Percentiles rank a stretch among this genome's conserved stretches.
phyloP scores from a whole-genome alignment of 2,113 vertebrate species.

The Emydura subglobosa region DNA sequence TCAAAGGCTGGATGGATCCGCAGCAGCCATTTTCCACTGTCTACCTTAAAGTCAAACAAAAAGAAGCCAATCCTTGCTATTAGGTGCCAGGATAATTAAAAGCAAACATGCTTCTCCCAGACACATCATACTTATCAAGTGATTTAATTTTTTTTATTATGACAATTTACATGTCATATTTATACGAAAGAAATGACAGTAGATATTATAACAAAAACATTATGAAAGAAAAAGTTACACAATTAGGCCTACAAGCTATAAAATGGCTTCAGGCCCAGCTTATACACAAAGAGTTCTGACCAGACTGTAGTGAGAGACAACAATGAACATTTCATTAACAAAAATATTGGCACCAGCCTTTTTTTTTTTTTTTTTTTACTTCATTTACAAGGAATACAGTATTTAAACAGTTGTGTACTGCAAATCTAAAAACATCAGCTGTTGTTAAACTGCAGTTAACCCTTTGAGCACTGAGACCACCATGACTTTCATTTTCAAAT shows the following conservation, averaged over 20 bases:
- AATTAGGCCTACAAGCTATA: constrained; percentile 83
- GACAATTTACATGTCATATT: constrained; percentile 97
- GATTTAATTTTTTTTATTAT: constrained; percentile 91
- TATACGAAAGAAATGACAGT: constrained; percentile 93
- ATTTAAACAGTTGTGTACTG: constrained; percentile 80
- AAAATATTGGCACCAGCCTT: constrained; percentile 88
- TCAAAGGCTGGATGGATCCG: fast-evolving
- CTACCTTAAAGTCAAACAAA: background rate
- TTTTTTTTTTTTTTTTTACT: constrained; percentile 73
- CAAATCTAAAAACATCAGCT: constrained; percentile 78
- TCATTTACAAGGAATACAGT: constrained; percentile 84
- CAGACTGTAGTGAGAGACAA: constrained; percentile 87
- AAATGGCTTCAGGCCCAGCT: constrained; percentile 84
- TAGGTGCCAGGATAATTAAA: fast-evolving
- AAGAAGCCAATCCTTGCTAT: background rate
- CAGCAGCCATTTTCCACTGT: background rate
- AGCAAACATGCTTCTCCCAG: constrained; percentile 36
- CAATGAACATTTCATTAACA: constrained; percentile 85
- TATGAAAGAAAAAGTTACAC: constrained; percentile 86
- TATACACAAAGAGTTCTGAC: constrained; percentile 82
- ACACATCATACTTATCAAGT: constrained; percentile 72
- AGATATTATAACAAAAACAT: constrained; percentile 90
- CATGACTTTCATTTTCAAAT: constrained; percentile 54
- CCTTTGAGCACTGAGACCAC: constrained; percentile 74
- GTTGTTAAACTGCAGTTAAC: constrained; percentile 78